Base-by-base conservation (phyloP, 2,113 vertebrate species). In the Vidua chalybeata region DNA sequence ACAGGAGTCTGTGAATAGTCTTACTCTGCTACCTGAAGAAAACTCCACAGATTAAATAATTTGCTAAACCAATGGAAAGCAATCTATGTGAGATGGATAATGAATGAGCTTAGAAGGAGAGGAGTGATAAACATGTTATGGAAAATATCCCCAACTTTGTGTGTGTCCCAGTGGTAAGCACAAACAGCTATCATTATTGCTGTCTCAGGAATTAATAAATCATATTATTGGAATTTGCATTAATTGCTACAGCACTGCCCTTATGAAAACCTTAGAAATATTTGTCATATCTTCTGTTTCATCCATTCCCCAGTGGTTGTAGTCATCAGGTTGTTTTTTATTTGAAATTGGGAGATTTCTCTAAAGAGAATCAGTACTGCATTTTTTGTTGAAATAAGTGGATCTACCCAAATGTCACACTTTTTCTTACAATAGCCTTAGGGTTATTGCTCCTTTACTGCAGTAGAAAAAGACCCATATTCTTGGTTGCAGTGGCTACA, bases 381-480 rank as follows among this genome's bases (percentile, higher is more conserved):
- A 8, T 61, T 86, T 82, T 58, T 83, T 10, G 6, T 76, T 89
- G 24, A 61, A 46, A 10, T 45, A 31, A 72, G 7, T 62, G 71
- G 28, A 41, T 43, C 21, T 78, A 31, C 24, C n/a, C 27, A 21
- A 0, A 20, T 79, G 48, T 63, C 23, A 56, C n/a, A 45, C 13
- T 66, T 9, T 67, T 71, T 43, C 22, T 62, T 63, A 37, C 2
- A 54, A 2, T 6, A 63, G 23, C 3, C 5, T 86, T 71, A 37
- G 84, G 23, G 35, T 58, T 84, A 59, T 63, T 89, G 11, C 13
- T 87, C 31, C 18, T 63, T 86, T 86, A 27, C 46, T 83, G n/a
- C 54, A 63, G 31, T 5, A 83, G 48, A 3, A 64, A 52, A 76
- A 77, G 5, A 6, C 0, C 0, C 3, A 10, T 7, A 13, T 49